A percentile compares a stretch with the other conserved stretches of the same genome.
These are phyloP conservation scores for Tokudaia tokunoshimensis DNA, from an alignment of 2,797 vertebrate genomes.

Conservation along the genomic window DNA sequence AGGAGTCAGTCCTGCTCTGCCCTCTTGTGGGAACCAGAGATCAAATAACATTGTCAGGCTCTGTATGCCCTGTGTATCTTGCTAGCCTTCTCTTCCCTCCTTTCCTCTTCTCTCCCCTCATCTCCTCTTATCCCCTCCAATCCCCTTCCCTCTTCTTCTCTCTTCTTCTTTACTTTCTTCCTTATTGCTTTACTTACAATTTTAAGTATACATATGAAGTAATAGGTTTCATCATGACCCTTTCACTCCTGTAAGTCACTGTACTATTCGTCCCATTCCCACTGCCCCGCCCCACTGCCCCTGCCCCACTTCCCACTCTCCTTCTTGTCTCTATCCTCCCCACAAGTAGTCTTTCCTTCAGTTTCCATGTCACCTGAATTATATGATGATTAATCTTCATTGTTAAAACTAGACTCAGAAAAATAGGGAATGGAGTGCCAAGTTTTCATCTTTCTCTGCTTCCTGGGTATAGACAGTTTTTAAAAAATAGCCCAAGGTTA, in stretches of 20 bases:
- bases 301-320: not conserved
- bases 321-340: not conserved
- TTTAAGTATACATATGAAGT: not conserved
- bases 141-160: not conserved
- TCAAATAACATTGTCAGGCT: not conserved
- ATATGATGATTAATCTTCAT: not conserved
- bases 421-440: not conserved
- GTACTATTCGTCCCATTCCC: not conserved
- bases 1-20: not conserved
- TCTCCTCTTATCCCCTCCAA: not conserved
- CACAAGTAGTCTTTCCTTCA: not conserved
- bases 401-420: not conserved
- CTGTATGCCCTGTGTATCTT: not conserved
- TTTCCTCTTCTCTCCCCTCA: accelerated
- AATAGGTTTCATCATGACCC: not conserved
- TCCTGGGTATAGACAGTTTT: not conserved
- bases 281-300: not conserved
- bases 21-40: not conserved
- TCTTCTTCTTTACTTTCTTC: not conserved
- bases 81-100: too few relatives aligned
- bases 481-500: not conserved
- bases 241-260: not conserved
- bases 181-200: not conserved
- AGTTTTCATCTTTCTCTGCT: not conserved
- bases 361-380: not conserved